phyloP scores from a whole-genome alignment of 2,113 vertebrate species.

The Gambusia affinis region DNA sequence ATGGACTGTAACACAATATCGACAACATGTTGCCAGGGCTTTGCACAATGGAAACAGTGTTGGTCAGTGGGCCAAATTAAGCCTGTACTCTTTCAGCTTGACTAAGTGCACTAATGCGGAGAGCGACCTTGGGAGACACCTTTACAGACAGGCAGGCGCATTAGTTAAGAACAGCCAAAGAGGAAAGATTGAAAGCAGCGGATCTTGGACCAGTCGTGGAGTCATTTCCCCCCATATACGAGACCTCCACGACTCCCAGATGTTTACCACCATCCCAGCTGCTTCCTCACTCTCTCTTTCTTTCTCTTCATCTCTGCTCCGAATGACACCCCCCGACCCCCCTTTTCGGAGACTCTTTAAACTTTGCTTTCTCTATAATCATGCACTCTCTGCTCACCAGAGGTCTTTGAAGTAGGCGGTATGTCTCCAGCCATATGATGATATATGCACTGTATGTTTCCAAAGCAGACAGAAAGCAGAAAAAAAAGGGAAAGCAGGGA shows the following conservation, averaged over 20 bases:
- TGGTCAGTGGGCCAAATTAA: neutral
- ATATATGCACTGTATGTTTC: constrained; percentile 45
- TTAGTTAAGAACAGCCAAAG: constrained; percentile 37
- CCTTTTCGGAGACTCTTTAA: constrained; percentile 49
- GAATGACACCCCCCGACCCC: constrained; percentile 6
- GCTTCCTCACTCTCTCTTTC: constrained; percentile 49
- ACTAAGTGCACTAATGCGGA: constrained; percentile 8
- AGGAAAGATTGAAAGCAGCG: constrained; percentile 43
- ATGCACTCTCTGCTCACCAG: constrained; percentile 53
- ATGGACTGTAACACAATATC: constrained; percentile 27
- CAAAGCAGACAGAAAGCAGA: constrained; percentile 39
- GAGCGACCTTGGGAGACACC: constrained; percentile 6
- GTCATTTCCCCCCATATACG: constrained; percentile 48
- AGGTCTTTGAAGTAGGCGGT: constrained; percentile 68
- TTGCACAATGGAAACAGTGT: constrained; percentile 12
- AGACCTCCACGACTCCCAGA: constrained; percentile 63
- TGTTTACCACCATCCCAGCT: constrained; percentile 74
- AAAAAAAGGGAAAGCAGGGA: constrained; percentile 42
- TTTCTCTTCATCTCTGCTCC: constrained; percentile 36
- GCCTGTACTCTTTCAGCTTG: neutral
- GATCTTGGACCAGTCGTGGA: constrained; percentile 40
- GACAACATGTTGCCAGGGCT: constrained; percentile 25
- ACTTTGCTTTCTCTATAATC: constrained; percentile 72
- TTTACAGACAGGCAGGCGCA: constrained; percentile 24
- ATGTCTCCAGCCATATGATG: constrained; percentile 58